A percentile compares a stretch with the other conserved stretches of the same genome.
These are phyloP conservation scores for Vireo altiloquus DNA, from an alignment of 2,113 vertebrate genomes.

Conservation along the genomic window DNA sequence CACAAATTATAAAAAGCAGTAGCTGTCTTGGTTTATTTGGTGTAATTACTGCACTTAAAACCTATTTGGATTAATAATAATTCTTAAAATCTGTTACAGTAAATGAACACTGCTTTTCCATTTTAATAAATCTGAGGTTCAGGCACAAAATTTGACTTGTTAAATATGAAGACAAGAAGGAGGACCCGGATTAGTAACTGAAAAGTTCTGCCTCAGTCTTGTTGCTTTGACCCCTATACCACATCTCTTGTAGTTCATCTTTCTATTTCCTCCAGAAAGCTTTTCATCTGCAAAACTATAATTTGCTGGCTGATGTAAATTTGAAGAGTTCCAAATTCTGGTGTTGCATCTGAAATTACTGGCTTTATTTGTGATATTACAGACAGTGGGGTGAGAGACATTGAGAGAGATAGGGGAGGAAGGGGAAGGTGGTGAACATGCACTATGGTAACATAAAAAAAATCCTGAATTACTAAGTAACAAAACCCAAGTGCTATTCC, in stretches of 20 bases:
- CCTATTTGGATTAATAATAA: background rate
- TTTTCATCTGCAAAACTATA: conserved; percentile 57
- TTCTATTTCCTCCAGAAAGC: conserved; percentile 55
- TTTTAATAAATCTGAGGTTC: background rate
- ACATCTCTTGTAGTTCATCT: conserved; percentile 52
- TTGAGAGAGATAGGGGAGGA: background rate
- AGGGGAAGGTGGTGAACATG: background rate
- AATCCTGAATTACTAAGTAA: background rate
- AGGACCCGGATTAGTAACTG: background rate
- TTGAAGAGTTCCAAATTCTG: conserved; percentile 44
- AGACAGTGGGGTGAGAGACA: background rate
- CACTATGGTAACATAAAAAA: background rate
- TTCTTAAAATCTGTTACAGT: background rate
- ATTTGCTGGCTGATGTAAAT: conserved; percentile 63
- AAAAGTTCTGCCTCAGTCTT: conserved; percentile 10
- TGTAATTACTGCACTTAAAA: background rate
- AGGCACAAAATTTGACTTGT: background rate
- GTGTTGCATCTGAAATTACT: conserved; percentile 35
- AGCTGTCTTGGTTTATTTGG: background rate
- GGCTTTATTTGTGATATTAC: conserved; percentile 13
- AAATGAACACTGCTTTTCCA: background rate
- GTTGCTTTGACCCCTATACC: conserved; percentile 14
- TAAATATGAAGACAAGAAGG: background rate
- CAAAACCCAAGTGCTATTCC: background rate
- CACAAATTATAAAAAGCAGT: background rate